Evolutionary conservation across 2,797 vertebrate species (phyloP), one percentile per base, ranked within the genome.

Genomic region (Xiphorhynchus erythropygius): DNA sequence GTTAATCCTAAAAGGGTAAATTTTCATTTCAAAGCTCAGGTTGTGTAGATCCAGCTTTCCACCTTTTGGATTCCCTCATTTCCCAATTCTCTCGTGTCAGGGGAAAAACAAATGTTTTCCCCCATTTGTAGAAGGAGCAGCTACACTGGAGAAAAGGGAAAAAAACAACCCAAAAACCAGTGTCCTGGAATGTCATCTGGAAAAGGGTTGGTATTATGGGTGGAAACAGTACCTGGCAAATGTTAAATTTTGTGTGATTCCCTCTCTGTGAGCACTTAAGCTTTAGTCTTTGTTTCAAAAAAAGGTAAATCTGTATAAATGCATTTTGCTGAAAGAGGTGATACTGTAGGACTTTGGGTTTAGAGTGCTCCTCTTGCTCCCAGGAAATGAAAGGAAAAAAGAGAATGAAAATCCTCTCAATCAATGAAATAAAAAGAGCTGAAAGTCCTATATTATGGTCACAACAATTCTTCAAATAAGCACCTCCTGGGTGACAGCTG

Each of bases 371-470:
- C 19, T 65, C 32, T 53, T 59, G 18, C 49, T 86, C 28, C 24
- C 64, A 76, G 84, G 73, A 88, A 86, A 85, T 11, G 33, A 77
- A 59, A 69, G 73, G 21, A 89, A 87, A 70, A 70, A 41, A 71
- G 17, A 52, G 65, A 84, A 73, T 28, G 55, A 79, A 76, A 76
- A 56, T 46, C 65, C 35, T 60, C 39, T 73, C 71, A 65, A 81
- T 84, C 55, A 76, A 78, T 9, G 30, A 89, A 92, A 91, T 87
- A 94, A 96, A 81, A 95, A 49, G 30, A 90, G 18, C 37, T 86
- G 53, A 33, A 89, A 87, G 49, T 76, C 49, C 37, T 84, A 1
- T 46, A 13, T 76, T 71, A 67, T 59, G 56, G 55, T 59, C 70
- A 69, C 71, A 90, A 69, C 84, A 46, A 37, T 62, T 84, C 52